These are phyloP conservation scores for Holotrichia oblita DNA, from an alignment of 1,140 invertebrate genomes.

Conservation along the genomic window DNA sequence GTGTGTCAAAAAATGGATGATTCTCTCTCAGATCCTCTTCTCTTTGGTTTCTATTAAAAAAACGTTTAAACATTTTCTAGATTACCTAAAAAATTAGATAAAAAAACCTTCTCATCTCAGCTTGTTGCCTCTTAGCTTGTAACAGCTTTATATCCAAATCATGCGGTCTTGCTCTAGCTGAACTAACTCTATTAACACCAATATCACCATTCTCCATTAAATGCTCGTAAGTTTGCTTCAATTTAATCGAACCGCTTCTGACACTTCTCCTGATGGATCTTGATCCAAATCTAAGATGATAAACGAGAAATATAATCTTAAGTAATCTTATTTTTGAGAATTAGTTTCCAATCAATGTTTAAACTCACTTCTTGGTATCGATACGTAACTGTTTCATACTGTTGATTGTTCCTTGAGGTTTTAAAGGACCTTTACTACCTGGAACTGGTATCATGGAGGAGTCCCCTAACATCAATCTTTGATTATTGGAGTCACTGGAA, in stretches of 20 bases:
- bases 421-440: constrained; percentile 78
- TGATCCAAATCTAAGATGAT: constrained; percentile 67
- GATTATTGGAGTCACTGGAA: constrained; percentile 90
- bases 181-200: constrained; percentile 83
- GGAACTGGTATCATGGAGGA: constrained; percentile 90
- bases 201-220: constrained; percentile 92
- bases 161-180: constrained; percentile 82
- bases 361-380: constrained; percentile 82
- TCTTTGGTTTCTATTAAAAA: constrained; percentile 84
- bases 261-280: constrained; percentile 86
- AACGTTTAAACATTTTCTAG: no score
- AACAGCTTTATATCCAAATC: constrained; percentile 98
- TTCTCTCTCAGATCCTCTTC: constrained; percentile 99
- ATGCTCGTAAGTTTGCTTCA: constrained; percentile 93
- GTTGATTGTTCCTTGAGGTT: constrained; percentile 84
- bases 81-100: no score
- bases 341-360: neutral
- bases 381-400: constrained; percentile 86
- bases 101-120: constrained; percentile 92
- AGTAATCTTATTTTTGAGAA: neutral
- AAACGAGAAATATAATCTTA: neutral
- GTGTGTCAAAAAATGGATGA: constrained; percentile 99
- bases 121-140: constrained; percentile 98
- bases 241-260: constrained; percentile 87
- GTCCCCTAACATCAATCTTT: constrained; percentile 86